phyloP scores from a whole-genome alignment of 2,797 vertebrate genomes.

The Rhinophrynus dorsalis region DNA sequence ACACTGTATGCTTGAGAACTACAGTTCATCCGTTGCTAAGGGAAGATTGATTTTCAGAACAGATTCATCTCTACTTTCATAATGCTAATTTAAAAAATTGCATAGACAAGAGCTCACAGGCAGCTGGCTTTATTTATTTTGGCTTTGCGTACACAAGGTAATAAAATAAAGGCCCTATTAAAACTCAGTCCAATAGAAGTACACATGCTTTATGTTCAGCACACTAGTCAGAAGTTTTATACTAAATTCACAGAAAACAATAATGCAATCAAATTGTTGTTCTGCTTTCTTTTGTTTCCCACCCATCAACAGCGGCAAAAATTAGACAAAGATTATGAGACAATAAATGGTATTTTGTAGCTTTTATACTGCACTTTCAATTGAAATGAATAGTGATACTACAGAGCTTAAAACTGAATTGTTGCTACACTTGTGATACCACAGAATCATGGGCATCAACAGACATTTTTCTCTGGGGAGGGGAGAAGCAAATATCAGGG shows the following conservation, averaged over 20 bases:
- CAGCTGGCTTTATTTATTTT: conserved; percentile 41
- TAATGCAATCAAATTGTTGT: too few species aligned
- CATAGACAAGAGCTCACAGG: not conserved
- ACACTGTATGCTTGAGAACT: not conserved
- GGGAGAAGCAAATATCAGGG: too few species aligned
- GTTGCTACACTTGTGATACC: too few species aligned
- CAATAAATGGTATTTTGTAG: too few species aligned
- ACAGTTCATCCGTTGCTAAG: conserved; percentile 17
- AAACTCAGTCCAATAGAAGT: conserved; percentile 13
- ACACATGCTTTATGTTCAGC: conserved; percentile 18
- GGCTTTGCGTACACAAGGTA: conserved; percentile 10
- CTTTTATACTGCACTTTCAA: too few species aligned
- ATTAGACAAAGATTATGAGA: too few species aligned
- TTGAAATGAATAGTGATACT: too few species aligned
- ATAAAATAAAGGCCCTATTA: conserved; percentile 34
- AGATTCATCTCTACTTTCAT: conserved; percentile 5
- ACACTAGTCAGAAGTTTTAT: conserved; percentile 10
- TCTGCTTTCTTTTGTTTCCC: too few species aligned
- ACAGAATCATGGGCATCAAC: too few species aligned
- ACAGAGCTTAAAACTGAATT: too few species aligned
- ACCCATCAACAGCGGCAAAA: too few species aligned
- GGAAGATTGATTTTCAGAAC: conserved; percentile 19
- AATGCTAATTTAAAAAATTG: conserved; percentile 1
- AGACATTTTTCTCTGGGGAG: too few species aligned
- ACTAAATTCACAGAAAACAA: conserved; percentile 2